These are phyloP conservation scores for Graphium colonna DNA, from an alignment of 2,888 invertebrate species.

Conservation along the genomic window DNA sequence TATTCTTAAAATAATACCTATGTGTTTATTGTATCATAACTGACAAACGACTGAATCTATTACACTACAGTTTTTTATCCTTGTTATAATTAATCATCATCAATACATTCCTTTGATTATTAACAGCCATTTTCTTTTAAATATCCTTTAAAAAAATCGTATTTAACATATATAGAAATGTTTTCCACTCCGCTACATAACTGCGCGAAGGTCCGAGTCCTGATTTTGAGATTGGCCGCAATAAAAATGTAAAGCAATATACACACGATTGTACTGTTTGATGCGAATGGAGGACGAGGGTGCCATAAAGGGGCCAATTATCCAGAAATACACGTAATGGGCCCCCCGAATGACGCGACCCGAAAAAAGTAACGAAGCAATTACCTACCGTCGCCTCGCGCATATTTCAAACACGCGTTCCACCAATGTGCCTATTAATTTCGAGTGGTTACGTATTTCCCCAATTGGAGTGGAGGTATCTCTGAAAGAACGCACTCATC, in stretches of 20 bases:
- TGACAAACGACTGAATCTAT: background rate
- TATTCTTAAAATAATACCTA: too few species aligned
- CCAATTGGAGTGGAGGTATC: background rate
- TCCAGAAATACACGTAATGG: conserved; percentile 11
- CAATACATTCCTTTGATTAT: too few species aligned
- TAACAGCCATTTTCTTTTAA: too few species aligned
- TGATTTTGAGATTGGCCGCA: background rate
- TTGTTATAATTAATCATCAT: too few species aligned
- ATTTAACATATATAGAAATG: too few species aligned
- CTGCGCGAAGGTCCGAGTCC: background rate
- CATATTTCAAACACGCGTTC: conserved; percentile 1
- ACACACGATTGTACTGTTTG: background rate
- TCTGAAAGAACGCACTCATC: background rate
- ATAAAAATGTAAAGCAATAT: conserved; percentile 1
- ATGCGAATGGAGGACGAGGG: background rate
- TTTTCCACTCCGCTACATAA: background rate
- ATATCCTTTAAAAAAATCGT: too few species aligned
- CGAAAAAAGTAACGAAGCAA: conserved; percentile 13
- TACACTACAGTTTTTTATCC: background rate
- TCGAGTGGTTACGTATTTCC: background rate
- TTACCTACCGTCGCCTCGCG: conserved; percentile 1
- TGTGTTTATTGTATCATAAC: too few species aligned
- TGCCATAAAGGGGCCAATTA: conserved; percentile 18
- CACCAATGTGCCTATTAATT: background rate
- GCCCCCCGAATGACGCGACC: conserved; percentile 9